These are phyloP conservation scores for Penaeus indicus DNA, from an alignment of 1,140 invertebrate genomes.

Conservation along the genomic window DNA sequence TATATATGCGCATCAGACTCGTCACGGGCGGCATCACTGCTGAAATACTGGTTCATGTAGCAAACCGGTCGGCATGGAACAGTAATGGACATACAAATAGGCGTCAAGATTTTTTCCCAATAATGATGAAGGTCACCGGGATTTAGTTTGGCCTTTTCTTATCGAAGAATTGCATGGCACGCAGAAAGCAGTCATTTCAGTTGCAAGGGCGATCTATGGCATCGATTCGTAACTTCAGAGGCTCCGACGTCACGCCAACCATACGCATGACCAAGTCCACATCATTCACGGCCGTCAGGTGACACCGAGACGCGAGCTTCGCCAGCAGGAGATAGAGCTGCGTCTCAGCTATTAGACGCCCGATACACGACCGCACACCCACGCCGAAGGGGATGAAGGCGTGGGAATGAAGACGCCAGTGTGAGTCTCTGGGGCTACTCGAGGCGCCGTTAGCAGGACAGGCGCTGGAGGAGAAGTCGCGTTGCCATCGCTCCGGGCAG, in stretches of 20 bases:
- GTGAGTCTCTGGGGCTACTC: slow-evolving; percentile 67
- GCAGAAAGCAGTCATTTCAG: not conserved
- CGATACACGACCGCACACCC: slow-evolving; percentile 85
- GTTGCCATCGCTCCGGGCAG: slow-evolving; percentile 82
- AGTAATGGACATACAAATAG: too few species aligned
- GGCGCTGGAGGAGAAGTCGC: slow-evolving; percentile 43
- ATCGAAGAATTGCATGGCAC: not conserved
- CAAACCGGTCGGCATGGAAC: too few species aligned
- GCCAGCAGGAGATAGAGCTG: slow-evolving; percentile 79
- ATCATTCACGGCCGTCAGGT: slow-evolving; percentile 44
- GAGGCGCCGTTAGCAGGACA: slow-evolving; percentile 71
- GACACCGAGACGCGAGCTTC: slow-evolving; percentile 36
- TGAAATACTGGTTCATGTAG: too few species aligned
- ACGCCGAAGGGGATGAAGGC: slow-evolving; percentile 87
- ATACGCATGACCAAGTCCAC: slow-evolving; percentile 64
- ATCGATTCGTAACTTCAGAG: slow-evolving; percentile 33
- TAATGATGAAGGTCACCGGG: too few species aligned
- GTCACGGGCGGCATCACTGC: too few species aligned
- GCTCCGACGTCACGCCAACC: slow-evolving; percentile 64
- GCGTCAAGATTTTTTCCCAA: too few species aligned
- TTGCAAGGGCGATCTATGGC: not conserved
- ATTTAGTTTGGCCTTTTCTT: too few species aligned
- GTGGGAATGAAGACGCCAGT: slow-evolving; percentile 74
- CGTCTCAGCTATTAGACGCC: slow-evolving; percentile 82
- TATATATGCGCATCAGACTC: too few species aligned